These are phyloP conservation scores for Allochrocebus solatus DNA, from an alignment of 2,797 vertebrate species.

Conservation along the genomic window DNA sequence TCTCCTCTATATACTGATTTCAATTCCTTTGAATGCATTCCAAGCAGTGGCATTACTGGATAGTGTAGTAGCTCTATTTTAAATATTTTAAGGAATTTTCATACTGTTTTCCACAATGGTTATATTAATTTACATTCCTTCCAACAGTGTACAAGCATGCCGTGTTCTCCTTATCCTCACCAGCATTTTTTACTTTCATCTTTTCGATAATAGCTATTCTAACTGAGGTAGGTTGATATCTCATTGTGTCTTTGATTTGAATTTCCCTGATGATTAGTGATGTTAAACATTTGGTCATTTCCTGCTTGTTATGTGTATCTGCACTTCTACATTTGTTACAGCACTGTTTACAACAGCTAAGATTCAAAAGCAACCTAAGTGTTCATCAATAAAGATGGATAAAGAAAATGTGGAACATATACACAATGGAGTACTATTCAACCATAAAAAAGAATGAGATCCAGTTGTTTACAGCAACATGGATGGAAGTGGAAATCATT, in stretches of 20 bases:
- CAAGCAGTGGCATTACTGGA: background rate
- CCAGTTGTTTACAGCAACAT: background rate
- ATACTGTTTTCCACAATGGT: background rate
- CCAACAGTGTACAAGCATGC: background rate
- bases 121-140: background rate
- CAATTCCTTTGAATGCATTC: background rate
- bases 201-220: background rate
- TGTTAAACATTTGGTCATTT: background rate
- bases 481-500: background rate
- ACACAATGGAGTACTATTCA: background rate
- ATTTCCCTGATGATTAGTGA: background rate
- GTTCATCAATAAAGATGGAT: background rate
- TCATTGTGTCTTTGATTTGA: background rate
- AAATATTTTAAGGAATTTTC: background rate
- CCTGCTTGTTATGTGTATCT: background rate
- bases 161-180: background rate
- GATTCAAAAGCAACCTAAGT: background rate
- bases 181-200: background rate
- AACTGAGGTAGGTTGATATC: background rate
- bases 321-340: background rate
- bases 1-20: background rate
- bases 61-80: background rate
- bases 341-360: background rate
- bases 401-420: background rate
- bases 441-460: background rate